These are phyloP conservation scores for Ashinkailepas kermadecensis DNA, from an alignment of 2,888 invertebrate species.

Conservation along the genomic window DNA sequence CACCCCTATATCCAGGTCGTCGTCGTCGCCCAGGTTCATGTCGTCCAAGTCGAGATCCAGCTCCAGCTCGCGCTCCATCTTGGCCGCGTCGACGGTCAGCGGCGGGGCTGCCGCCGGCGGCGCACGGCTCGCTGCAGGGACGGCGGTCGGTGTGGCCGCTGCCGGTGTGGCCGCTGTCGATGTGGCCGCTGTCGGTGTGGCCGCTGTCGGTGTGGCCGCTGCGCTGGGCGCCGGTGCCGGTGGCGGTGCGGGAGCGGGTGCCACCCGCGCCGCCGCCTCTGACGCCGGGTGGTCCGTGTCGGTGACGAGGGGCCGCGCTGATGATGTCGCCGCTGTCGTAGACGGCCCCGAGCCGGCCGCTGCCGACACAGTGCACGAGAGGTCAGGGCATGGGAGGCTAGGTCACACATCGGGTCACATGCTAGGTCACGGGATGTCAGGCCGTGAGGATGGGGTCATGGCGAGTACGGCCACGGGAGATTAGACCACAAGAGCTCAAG, in stretches of 20 bases:
- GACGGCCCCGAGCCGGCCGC: not conserved
- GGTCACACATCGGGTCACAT: no score
- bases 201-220: conserved; percentile 24
- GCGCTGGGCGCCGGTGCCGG: conserved; percentile 28
- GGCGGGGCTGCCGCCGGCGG: conserved; percentile 29
- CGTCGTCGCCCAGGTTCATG: conserved; percentile 67
- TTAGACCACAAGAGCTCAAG: no score
- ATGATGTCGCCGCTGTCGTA: not conserved
- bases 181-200: conserved; percentile 30
- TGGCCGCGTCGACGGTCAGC: not conserved
- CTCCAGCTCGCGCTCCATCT: conserved; percentile 56
- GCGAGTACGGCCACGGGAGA: no score
- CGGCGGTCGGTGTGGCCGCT: conserved; percentile 36
- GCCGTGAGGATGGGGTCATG: no score
- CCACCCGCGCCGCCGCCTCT: conserved; percentile 2
- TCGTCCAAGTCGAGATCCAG: conserved; percentile 76
- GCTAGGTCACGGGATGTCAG: no score
- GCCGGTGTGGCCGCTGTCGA: conserved; percentile 36
- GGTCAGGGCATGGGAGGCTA: not conserved
- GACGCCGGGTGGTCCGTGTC: not conserved
- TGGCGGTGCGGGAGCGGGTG: conserved; percentile 15
- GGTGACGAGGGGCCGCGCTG: not conserved
- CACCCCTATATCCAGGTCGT: conserved; percentile 57
- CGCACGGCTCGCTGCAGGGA: conserved; percentile 1
- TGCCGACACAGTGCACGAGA: not conserved